phyloP scores from a whole-genome alignment of 2,888 invertebrate species.

The Pyrrhia umbra region DNA sequence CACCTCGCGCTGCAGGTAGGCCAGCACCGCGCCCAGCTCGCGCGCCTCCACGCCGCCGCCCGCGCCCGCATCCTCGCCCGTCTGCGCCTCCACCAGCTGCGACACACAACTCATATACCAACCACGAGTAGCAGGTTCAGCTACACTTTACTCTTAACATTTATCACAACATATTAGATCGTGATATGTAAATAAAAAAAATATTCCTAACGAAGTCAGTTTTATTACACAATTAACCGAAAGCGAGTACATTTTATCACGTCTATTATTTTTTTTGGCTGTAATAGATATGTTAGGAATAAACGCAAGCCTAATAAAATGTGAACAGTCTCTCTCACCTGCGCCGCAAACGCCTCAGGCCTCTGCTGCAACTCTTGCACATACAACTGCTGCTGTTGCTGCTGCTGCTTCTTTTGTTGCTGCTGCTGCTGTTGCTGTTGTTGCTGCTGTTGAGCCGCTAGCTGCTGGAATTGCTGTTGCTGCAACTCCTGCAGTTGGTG shows the following conservation, averaged over 20 bases:
- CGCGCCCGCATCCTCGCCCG: constrained; percentile 83
- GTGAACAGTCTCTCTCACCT: constrained; percentile 69
- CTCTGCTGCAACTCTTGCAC: constrained; percentile 77
- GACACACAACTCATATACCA: no score
- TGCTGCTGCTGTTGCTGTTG: constrained; percentile 79
- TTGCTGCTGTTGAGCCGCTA: constrained; percentile 71
- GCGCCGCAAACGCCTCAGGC: constrained; percentile 75
- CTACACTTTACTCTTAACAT: no score
- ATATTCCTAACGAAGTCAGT: no score
- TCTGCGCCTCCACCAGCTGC: constrained; percentile 72
- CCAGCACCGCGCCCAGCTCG: constrained; percentile 90
- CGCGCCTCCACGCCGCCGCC: constrained; percentile 79
- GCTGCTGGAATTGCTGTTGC: constrained; percentile 71
- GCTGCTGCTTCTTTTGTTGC: constrained; percentile 77
- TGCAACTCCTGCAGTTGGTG: constrained; percentile 81
- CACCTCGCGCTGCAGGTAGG: constrained; percentile 91
- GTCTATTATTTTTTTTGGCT: no score
- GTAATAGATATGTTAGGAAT: no score
- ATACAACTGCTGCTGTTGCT: constrained; percentile 75
- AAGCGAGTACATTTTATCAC: no score
- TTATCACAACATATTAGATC: no score
- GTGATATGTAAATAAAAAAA: no score
- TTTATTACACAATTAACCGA: no score
- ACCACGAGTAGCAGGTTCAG: no score
- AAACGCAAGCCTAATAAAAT: no score